These are phyloP conservation scores for Colinus virginianus DNA, from an alignment of 2,113 vertebrate genomes.

Conservation along the genomic window DNA sequence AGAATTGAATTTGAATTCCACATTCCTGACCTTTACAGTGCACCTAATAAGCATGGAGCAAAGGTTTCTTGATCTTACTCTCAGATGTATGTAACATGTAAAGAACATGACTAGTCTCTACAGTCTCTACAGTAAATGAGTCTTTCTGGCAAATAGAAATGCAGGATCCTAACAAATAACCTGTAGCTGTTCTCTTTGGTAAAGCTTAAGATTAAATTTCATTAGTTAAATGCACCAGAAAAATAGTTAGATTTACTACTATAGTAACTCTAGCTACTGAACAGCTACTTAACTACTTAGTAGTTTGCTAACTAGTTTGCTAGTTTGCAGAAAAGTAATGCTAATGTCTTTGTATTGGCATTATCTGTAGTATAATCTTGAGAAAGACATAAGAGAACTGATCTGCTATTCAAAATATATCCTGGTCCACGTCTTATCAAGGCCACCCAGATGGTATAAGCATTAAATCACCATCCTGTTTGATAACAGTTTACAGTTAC, in stretches of 20 bases:
- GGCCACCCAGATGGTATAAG: neutral
- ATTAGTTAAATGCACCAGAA: neutral
- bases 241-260: neutral
- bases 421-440: neutral
- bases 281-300: no score
- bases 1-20: neutral
- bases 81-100: neutral
- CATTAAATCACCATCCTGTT: neutral
- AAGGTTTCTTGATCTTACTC: neutral
- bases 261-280: no score
- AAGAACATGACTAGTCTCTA: neutral
- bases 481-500: neutral
- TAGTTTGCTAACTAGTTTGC: no score
- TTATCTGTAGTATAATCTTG: neutral
- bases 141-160: neutral
- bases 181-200: neutral
- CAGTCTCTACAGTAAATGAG: neutral
- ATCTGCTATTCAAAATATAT: neutral
- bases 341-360: neutral
- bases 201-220: neutral
- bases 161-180: neutral
- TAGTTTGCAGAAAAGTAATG: no score
- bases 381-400: neutral
- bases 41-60: neutral
- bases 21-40: neutral